Evolutionary conservation across 1,140 invertebrate species (phyloP).

Genomic region (Lepidurus packardi): DNA sequence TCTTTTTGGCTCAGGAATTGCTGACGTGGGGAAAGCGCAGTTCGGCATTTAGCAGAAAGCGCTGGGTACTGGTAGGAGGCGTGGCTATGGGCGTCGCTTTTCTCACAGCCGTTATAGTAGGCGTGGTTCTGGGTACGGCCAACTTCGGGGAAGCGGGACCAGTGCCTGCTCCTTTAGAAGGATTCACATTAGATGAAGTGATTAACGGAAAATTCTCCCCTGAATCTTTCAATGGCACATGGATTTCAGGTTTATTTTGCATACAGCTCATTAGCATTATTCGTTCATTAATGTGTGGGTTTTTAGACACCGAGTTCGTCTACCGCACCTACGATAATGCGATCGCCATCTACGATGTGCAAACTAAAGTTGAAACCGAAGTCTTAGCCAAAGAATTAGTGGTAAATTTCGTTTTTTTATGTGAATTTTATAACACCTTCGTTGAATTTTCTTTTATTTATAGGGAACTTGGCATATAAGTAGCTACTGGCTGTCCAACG

Average conservation of each 20-base stretch:
- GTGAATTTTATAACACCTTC: background rate
- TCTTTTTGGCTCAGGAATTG: background rate
- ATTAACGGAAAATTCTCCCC: conserved; percentile 39
- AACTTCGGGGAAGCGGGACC: conserved; percentile 28
- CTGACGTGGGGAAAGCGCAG: background rate
- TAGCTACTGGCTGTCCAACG: conserved; percentile 49
- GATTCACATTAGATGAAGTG: conserved; percentile 40
- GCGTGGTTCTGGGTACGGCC: background rate
- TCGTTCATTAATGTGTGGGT: conserved; percentile 26
- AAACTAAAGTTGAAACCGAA: conserved; percentile 29
- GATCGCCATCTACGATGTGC: conserved; percentile 37
- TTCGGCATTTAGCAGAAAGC: background rate
- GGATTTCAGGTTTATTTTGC: conserved; percentile 40
- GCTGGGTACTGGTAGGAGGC: background rate
- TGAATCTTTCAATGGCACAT: conserved; percentile 40
- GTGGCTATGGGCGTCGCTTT: conserved; percentile 30
- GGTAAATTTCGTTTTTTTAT: conserved; percentile 32
- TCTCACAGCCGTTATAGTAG: conserved; percentile 30
- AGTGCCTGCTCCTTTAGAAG: conserved; percentile 30
- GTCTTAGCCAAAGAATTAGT: conserved; percentile 33
- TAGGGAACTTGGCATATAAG: conserved; percentile 47
- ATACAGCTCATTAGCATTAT: conserved; percentile 22
- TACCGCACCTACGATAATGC: conserved; percentile 36
- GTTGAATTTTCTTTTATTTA: conserved; percentile 36
- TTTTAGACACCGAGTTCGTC: conserved; percentile 39